phyloP scores from a whole-genome alignment of 2,888 invertebrate species.

The Melangyna quadrimaculata region DNA sequence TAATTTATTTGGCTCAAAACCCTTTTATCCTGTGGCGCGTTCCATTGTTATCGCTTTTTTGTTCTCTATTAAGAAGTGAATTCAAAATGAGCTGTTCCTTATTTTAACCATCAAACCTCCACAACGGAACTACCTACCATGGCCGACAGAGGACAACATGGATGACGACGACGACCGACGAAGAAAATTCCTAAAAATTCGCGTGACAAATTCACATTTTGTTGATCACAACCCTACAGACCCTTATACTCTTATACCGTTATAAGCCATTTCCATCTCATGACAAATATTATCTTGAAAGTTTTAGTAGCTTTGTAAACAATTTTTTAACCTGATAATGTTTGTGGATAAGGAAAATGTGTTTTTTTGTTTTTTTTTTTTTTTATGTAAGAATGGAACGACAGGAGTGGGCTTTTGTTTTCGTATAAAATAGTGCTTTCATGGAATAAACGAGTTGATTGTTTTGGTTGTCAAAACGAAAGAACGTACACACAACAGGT shows the following conservation, averaged over 20 bases:
- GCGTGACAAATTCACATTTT: slow-evolving; percentile 65
- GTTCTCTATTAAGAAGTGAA: slow-evolving; percentile 44
- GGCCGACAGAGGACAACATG: not conserved
- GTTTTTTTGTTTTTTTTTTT: not conserved
- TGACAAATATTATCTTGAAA: slow-evolving; percentile 58
- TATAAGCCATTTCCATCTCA: not conserved
- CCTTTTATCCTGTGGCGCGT: slow-evolving; percentile 33
- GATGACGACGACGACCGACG: not conserved
- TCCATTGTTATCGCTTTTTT: slow-evolving; percentile 32
- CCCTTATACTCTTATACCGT: not conserved
- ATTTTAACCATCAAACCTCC: not conserved
- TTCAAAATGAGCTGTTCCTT: slow-evolving; percentile 39
- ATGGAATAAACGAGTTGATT: slow-evolving; percentile 10
- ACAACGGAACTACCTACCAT: not conserved
- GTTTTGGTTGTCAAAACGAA: slow-evolving; percentile 32
- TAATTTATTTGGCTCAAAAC: slow-evolving; percentile 58
- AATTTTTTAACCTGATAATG: slow-evolving; percentile 68
- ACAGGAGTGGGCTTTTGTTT: slow-evolving; percentile 6
- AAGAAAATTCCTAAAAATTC: slow-evolving; percentile 51
- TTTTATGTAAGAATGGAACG: not conserved
- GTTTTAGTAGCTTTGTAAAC: slow-evolving; percentile 70
- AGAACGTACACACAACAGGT: slow-evolving; percentile 22
- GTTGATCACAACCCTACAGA: not conserved
- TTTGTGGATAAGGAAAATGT: slow-evolving; percentile 24
- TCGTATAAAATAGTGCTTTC: slow-evolving; percentile 12